These are phyloP conservation scores for Sisor rabdophorus DNA, from an alignment of 2,113 vertebrate genomes.

Conservation along the genomic window DNA sequence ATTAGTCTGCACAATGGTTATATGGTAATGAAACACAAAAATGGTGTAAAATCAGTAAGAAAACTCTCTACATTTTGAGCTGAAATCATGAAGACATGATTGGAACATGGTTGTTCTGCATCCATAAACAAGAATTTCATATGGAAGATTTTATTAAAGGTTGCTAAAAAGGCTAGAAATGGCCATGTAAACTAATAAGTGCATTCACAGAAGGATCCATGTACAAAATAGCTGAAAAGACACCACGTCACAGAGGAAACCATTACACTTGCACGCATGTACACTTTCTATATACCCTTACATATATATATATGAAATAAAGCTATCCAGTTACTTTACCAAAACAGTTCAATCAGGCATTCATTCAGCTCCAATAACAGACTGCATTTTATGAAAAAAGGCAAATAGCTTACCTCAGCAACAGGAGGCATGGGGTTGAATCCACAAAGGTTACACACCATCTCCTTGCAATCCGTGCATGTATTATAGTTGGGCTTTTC, in stretches of 20 bases:
- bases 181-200: not conserved
- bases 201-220: not conserved
- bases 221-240: not conserved
- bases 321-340: not conserved
- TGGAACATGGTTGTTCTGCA: not conserved
- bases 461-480: constrained; percentile 87
- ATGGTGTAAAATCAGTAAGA: not conserved
- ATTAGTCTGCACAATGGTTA: not conserved
- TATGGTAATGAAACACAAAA: not conserved
- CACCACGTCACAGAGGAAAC: no score
- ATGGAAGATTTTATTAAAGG: no score
- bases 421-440: constrained; percentile 92
- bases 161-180: no score
- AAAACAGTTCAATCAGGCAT: not conserved
- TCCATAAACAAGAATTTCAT: not conserved
- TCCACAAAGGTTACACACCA: constrained; percentile 94
- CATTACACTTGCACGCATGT: no score
- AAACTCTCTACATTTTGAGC: not conserved
- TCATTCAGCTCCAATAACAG: not conserved
- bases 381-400: not conserved
- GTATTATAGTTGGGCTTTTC: constrained; percentile 86
- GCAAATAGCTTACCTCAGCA: constrained; percentile 75
- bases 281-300: not conserved
- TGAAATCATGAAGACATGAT: not conserved
- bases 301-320: no score